phyloP scores from a whole-genome alignment of 2,113 vertebrate genomes.

The Oreochromis niloticus region DNA sequence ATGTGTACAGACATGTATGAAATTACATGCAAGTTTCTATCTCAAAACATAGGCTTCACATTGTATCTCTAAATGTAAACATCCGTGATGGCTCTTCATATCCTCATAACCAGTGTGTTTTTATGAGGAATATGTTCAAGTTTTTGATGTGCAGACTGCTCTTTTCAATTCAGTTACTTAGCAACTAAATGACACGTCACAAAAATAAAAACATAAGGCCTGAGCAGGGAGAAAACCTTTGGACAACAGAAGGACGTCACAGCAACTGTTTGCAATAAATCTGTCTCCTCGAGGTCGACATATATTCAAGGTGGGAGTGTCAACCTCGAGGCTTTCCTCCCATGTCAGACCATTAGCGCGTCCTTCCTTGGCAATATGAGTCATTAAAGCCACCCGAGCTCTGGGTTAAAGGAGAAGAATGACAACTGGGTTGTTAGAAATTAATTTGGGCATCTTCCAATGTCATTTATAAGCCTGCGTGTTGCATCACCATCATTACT shows the following conservation, averaged over 20 bases:
- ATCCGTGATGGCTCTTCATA: not conserved
- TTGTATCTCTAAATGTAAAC: not conserved
- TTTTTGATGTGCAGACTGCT: not conserved
- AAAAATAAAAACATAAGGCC: not conserved
- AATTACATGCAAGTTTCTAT: not conserved
- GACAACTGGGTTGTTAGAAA: not conserved
- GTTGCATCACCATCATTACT: not conserved
- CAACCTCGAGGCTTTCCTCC: not conserved
- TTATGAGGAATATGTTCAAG: not conserved
- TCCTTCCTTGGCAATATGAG: not conserved
- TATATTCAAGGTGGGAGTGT: not conserved
- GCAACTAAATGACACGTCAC: constrained; percentile 15
- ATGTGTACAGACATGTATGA: not conserved
- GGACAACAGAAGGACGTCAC: not conserved
- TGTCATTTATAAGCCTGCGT: not conserved
- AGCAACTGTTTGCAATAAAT: not conserved
- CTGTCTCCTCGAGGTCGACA: not conserved
- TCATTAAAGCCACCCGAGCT: not conserved
- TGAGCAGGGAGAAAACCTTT: not conserved
- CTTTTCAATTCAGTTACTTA: constrained; percentile 29
- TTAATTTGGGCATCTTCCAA: not conserved
- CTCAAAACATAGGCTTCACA: not conserved
- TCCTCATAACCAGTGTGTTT: not conserved
- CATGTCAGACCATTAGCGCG: not conserved
- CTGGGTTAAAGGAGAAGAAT: not conserved